Evolutionary conservation across 2,113 vertebrate genomes (phyloP).

Genomic region (Gasterosteus nipponicus): DNA sequence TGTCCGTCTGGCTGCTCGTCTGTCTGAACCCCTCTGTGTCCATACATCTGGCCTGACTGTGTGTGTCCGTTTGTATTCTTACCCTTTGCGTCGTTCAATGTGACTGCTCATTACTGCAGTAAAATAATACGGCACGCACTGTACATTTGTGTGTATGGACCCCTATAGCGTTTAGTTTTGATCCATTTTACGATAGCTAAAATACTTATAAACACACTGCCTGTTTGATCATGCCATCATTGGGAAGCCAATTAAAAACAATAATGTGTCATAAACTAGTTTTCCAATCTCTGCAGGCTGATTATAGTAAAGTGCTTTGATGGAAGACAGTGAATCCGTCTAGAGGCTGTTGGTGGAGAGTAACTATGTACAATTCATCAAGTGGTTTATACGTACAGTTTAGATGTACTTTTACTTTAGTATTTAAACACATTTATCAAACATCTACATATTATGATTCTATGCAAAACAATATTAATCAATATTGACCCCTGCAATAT

Average conservation of each 20-base stretch:
- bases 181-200: conserved; percentile 38
- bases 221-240: background rate
- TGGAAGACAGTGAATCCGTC: background rate
- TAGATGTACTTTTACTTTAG: background rate
- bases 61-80: conserved; percentile 43
- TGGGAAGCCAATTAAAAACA: background rate
- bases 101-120: conserved; percentile 61
- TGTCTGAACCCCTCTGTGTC: conserved; percentile 41
- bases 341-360: background rate
- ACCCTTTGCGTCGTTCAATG: conserved; percentile 42
- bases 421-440: background rate
- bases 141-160: background rate
- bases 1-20: conserved; percentile 17
- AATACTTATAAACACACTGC: conserved; percentile 29
- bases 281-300: background rate
- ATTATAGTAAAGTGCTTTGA: background rate
- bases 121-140: conserved; percentile 29
- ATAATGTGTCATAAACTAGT: background rate
- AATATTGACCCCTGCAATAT: background rate
- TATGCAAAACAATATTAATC: background rate
- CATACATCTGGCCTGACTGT: conserved; percentile 51
- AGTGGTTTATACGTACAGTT: background rate
- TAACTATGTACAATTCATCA: background rate
- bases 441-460: background rate
- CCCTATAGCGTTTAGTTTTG: conserved; percentile 52